Percentiles rank a stretch among this genome's conserved stretches.
Conservation (phyloP, 2,888 invertebrate genomes). For the Stenurella melanura region DNA sequence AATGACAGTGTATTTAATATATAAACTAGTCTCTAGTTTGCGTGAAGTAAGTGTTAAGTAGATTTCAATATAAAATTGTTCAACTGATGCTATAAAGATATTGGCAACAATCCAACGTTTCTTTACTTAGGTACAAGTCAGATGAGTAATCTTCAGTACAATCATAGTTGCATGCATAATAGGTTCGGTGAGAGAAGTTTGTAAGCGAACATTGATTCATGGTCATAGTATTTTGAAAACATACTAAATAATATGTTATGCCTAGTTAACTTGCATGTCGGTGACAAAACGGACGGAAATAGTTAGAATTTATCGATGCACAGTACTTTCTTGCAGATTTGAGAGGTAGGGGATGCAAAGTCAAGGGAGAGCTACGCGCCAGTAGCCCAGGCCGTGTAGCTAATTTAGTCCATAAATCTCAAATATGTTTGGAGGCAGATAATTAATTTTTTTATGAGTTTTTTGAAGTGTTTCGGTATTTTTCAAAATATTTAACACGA, state of each 20-base stretch:
- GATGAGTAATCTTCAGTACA: conserved; percentile 41
- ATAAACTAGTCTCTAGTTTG: not conserved
- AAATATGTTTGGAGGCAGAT: too few species aligned
- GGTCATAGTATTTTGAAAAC: conserved; percentile 15
- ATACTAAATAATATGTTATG: not conserved
- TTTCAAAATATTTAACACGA: too few species aligned
- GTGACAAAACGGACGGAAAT: not conserved
- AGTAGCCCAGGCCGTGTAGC: too few species aligned
- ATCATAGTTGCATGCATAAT: conserved; percentile 41
- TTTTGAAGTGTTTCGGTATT: too few species aligned
- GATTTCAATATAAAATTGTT: conserved; percentile 38
- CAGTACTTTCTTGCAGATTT: too few species aligned
- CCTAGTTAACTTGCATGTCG: not conserved
- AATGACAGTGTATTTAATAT: not conserved
- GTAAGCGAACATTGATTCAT: conserved; percentile 39
- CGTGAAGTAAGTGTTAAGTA: conserved; percentile 18
- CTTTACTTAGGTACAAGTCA: conserved; percentile 43
- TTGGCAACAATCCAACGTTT: conserved; percentile 48
- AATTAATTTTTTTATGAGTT: too few species aligned
- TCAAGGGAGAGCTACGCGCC: too few species aligned
- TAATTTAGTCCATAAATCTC: too few species aligned
- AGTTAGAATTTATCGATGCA: not conserved
- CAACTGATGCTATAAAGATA: conserved; percentile 43
- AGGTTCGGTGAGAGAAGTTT: conserved; percentile 35
- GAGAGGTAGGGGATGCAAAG: too few species aligned